These are phyloP conservation scores for Probaryconus sp. DNA, from an alignment of 1,140 invertebrate species.

Conservation along the genomic window DNA sequence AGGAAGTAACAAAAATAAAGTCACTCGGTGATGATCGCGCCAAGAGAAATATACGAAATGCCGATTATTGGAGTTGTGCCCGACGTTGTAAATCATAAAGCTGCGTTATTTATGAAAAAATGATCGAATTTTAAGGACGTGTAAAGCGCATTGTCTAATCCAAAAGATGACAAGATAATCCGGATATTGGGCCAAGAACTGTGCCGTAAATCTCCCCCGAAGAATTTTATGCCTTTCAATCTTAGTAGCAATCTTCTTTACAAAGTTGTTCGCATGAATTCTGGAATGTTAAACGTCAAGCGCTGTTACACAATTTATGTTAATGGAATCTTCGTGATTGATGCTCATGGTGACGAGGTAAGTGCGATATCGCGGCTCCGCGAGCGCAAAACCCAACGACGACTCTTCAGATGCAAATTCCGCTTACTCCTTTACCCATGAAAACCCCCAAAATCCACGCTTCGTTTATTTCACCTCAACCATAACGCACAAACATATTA, in stretches of 20 bases:
- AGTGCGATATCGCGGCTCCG: constrained; percentile 31
- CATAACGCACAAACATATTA: constrained; percentile 23
- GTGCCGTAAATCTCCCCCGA: too few relatives aligned
- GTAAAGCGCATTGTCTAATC: too few relatives aligned
- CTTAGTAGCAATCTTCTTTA: background rate
- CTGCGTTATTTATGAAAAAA: too few relatives aligned
- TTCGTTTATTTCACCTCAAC: constrained; percentile 6
- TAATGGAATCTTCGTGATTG: constrained; percentile 55
- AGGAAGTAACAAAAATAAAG: too few relatives aligned
- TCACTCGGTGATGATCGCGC: too few relatives aligned
- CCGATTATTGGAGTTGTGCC: too few relatives aligned
- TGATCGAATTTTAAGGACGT: too few relatives aligned
- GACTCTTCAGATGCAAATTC: constrained; percentile 34
- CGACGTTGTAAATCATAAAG: too few relatives aligned
- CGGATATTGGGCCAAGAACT: too few relatives aligned
- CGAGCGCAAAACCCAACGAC: constrained; percentile 8
- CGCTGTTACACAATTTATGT: constrained; percentile 45
- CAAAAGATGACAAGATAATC: too few relatives aligned
- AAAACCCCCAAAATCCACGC: constrained; percentile 15
- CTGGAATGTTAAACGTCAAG: constrained; percentile 16
- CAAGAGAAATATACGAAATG: too few relatives aligned
- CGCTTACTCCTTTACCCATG: constrained; percentile 13
- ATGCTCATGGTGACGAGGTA: constrained; percentile 36
- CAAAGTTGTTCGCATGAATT: constrained; percentile 20
- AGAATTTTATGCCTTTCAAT: background rate